Evolutionary conservation across 2,797 vertebrate genomes (phyloP).

Genomic region (Sebastiscus albofasciatus): DNA sequence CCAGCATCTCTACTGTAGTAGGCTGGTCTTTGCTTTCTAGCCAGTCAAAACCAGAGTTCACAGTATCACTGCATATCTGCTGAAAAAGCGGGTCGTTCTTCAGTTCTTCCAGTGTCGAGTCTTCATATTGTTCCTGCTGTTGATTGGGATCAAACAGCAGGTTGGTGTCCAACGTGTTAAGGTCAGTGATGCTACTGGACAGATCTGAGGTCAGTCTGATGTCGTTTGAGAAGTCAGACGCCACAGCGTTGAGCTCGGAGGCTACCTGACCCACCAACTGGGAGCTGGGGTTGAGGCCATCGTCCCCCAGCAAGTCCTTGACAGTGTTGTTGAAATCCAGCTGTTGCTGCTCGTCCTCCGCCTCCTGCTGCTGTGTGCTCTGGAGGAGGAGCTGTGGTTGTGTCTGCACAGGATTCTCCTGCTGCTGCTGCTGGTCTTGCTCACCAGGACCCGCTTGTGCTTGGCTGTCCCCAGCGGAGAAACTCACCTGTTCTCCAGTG

Average conservation of each 20-base stretch:
- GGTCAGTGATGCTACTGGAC: constrained; percentile 99
- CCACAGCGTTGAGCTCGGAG: constrained; percentile 91
- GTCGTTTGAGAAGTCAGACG: constrained; percentile 95
- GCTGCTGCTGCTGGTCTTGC: constrained; percentile 80
- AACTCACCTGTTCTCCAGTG: constrained; percentile 88
- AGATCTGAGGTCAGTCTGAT: constrained; percentile 98
- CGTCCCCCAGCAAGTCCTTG: constrained; percentile 95
- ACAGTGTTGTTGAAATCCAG: constrained; percentile 97
- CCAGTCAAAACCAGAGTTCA: constrained; percentile 98
- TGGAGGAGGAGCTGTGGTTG: constrained; percentile 81
- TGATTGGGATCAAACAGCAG: constrained; percentile 98
- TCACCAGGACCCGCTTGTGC: constrained; percentile 92
- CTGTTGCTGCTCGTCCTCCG: constrained; percentile 82
- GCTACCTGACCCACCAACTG: constrained; percentile 95
- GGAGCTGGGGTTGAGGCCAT: constrained; percentile 93
- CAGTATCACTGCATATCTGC: constrained; percentile 99
- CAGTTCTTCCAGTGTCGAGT: constrained; percentile 98
- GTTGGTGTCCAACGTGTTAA: constrained; percentile 97
- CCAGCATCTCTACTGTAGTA: constrained; percentile 98
- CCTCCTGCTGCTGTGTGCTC: constrained; percentile 81
- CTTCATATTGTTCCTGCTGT: constrained; percentile 98
- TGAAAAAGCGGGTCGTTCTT: constrained; percentile 99
- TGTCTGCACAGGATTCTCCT: constrained; percentile 70
- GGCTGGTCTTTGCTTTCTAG: constrained; percentile 99
- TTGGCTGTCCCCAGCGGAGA: constrained; percentile 91